Conservation (phyloP, 1,140 invertebrate species). For the Zaprionus tsacasi region DNA sequence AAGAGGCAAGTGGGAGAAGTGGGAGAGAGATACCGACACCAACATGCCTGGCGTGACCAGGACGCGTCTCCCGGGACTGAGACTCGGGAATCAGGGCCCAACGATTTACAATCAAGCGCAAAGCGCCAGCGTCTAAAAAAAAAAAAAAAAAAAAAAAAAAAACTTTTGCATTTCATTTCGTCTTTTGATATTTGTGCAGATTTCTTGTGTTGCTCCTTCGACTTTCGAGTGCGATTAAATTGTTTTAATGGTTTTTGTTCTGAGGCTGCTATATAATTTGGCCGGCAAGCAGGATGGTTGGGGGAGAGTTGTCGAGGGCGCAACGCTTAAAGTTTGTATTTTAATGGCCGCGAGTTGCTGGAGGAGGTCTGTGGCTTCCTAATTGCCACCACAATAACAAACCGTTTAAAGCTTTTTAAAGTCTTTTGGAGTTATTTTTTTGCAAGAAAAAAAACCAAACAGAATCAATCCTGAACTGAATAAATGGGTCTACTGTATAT, state of each 20-base stretch:
- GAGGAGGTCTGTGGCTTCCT: conserved; percentile 22
- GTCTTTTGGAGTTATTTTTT: not conserved
- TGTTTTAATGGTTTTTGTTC: conserved; percentile 81
- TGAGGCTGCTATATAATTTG: conserved; percentile 4
- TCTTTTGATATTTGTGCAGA: conserved; percentile 71
- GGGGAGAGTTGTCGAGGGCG: not conserved
- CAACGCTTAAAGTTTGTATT: conserved; percentile 70
- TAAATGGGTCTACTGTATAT: too few species aligned
- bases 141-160: conserved; percentile 53
- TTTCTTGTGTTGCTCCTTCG: conserved; percentile 46
- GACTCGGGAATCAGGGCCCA: conserved; percentile 30
- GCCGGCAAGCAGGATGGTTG: not conserved
- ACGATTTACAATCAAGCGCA: conserved; percentile 77
- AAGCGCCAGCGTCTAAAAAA: conserved; percentile 65
- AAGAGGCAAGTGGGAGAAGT: not conserved
- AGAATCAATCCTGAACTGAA: too few species aligned
- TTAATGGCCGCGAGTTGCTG: conserved; percentile 60
- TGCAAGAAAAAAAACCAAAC: not conserved
- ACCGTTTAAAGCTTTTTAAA: conserved; percentile 38
- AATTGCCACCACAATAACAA: conserved; percentile 41
- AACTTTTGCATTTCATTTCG: conserved; percentile 81
- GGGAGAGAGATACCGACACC: conserved; percentile 21
- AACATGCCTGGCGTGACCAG: conserved; percentile 43
- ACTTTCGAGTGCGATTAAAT: conserved; percentile 78
- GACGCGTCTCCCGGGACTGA: conserved; percentile 36